phyloP scores from a whole-genome alignment of 2,888 invertebrate species.

The Trichopoda pennipes region DNA sequence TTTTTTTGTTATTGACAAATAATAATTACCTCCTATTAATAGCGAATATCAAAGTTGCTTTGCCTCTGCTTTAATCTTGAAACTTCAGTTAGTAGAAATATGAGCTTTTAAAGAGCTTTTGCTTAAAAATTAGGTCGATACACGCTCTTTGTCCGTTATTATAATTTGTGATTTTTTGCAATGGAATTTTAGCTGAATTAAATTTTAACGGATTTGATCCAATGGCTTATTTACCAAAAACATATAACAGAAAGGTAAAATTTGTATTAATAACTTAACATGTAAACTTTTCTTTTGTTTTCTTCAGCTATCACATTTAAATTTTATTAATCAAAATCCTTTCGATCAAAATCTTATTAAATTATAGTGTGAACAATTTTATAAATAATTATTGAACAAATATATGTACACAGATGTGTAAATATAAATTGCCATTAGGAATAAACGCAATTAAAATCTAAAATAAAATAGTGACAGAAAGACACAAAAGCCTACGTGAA shows the following conservation, averaged over 20 bases:
- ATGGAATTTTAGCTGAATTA: too few species aligned
- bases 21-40: too few species aligned
- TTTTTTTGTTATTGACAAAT: too few species aligned
- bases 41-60: too few species aligned
- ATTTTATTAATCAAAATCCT: not conserved
- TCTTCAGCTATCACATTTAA: not conserved
- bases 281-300: conserved; percentile 1
- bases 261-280: not conserved
- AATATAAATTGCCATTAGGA: conserved; percentile 10
- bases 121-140: too few species aligned
- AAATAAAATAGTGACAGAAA: conserved; percentile 30
- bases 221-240: too few species aligned
- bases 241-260: conserved; percentile 31
- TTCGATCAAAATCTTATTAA: conserved; percentile 10
- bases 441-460: conserved; percentile 62
- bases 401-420: not conserved
- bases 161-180: too few species aligned
- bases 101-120: too few species aligned
- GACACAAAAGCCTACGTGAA: conserved; percentile 59
- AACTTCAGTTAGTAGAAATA: too few species aligned
- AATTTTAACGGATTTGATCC: too few species aligned
- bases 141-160: too few species aligned
- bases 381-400: not conserved
- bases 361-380: not conserved
- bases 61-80: too few species aligned